phyloP scores from a whole-genome alignment of 2,797 vertebrate species.

The Hafferia zeledoni region DNA sequence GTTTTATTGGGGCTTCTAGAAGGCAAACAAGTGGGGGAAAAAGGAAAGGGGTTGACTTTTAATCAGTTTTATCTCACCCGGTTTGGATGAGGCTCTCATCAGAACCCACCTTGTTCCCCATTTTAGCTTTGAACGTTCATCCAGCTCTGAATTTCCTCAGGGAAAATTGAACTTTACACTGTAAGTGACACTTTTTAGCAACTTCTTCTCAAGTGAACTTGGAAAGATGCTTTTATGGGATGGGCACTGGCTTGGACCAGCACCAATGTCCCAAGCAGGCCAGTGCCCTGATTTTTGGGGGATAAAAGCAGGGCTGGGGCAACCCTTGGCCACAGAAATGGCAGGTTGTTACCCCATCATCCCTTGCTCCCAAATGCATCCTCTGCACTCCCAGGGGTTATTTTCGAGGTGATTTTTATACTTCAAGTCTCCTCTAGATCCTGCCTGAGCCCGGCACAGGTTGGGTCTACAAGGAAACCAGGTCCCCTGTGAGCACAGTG shows the following conservation, averaged over 20 bases:
- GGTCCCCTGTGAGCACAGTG: accelerated
- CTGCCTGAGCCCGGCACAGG: background rate
- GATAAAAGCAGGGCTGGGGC: background rate
- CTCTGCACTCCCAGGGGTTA: background rate
- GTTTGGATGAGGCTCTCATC: background rate
- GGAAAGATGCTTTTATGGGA: background rate
- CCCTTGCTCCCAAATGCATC: accelerated
- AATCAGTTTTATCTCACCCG: background rate
- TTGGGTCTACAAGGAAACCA: background rate
- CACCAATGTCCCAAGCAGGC: background rate
- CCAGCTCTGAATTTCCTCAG: background rate
- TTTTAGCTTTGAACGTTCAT: background rate
- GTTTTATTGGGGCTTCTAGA: background rate
- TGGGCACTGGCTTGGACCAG: background rate
- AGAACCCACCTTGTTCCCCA: background rate
- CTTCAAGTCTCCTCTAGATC: background rate
- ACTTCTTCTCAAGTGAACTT: background rate
- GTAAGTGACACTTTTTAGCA: background rate
- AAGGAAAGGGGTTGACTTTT: background rate
- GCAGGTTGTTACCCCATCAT: background rate
- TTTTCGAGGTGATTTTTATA: background rate
- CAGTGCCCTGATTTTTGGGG: accelerated
- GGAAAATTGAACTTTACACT: background rate
- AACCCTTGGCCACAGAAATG: background rate
- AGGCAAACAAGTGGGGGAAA: background rate